Evolutionary conservation across 2,888 invertebrate species (phyloP).

Genomic region (Xylocampa areola): DNA sequence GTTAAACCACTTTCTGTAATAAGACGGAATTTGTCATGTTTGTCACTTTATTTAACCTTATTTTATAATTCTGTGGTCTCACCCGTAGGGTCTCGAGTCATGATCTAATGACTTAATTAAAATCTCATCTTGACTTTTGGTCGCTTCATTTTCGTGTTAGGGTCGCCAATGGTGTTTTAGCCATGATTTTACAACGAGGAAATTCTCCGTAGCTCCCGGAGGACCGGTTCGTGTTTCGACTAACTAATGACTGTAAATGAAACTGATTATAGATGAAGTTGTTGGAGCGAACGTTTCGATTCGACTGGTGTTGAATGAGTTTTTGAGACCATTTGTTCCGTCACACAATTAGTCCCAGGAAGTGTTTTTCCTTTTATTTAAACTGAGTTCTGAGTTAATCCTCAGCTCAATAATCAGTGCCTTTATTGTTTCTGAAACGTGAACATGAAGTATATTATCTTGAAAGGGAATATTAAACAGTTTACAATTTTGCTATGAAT

Average conservation of each 20-base stretch:
- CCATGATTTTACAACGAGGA: conserved; percentile 53
- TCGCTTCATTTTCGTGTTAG: conserved; percentile 53
- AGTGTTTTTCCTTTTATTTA: conserved; percentile 1
- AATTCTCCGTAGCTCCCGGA: conserved; percentile 31
- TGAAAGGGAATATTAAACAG: conserved; percentile 12
- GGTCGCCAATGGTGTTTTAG: conserved; percentile 47
- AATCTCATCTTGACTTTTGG: conserved; percentile 66
- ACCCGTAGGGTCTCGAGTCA: conserved; percentile 55
- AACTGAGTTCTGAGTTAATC: not conserved
- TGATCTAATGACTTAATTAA: conserved; percentile 69
- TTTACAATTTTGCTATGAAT: conserved; percentile 12
- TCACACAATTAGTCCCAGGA: conserved; percentile 1
- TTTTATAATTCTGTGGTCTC: conserved; percentile 58
- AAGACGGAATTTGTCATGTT: conserved; percentile 32
- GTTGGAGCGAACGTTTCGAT: conserved; percentile 33
- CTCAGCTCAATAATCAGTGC: not conserved
- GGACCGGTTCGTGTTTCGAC: conserved; percentile 47
- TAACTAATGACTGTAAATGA: conserved; percentile 46
- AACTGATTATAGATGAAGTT: conserved; percentile 44
- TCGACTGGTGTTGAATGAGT: conserved; percentile 21
- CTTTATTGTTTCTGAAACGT: conserved; percentile 15
- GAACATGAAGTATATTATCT: conserved; percentile 9
- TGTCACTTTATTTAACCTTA: conserved; percentile 29
- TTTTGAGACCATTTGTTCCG: conserved; percentile 28
- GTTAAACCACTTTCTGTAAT: conserved; percentile 36